phyloP scores from a whole-genome alignment of 2,888 invertebrate genomes.

The Phortica magna region DNA sequence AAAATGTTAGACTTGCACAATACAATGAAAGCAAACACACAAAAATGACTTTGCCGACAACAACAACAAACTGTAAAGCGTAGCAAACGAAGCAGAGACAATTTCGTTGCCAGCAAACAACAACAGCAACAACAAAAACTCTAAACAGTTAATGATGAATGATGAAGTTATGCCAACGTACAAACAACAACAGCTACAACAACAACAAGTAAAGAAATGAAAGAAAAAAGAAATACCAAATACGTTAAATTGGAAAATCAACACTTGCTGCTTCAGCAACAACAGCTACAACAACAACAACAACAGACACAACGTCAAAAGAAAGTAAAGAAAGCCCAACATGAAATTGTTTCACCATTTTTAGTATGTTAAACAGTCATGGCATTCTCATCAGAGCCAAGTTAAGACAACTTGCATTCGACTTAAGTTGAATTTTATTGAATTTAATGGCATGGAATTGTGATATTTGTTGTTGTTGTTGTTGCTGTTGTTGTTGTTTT shows the following conservation, averaged over 20 bases:
- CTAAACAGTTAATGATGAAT: slow-evolving; percentile 37
- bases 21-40: not conserved
- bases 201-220: slow-evolving; percentile 12
- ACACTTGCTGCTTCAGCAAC: slow-evolving; percentile 26
- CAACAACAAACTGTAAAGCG: not conserved
- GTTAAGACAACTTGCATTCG: slow-evolving; percentile 12
- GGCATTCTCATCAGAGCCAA: not conserved
- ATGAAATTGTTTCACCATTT: slow-evolving; percentile 26
- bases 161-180: slow-evolving; percentile 22
- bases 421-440: not conserved
- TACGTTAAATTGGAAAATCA: slow-evolving; percentile 37
- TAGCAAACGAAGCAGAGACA: not conserved
- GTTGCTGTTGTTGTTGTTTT: not conserved
- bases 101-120: not conserved
- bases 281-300: slow-evolving; percentile 26
- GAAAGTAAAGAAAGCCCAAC: slow-evolving; percentile 18
- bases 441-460: not conserved
- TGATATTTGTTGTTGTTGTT: not conserved
- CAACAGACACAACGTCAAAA: slow-evolving; percentile 21
- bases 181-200: slow-evolving; percentile 16
- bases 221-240: slow-evolving; percentile 24
- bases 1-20: not conserved
- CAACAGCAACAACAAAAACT: slow-evolving; percentile 7
- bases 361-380: slow-evolving; percentile 12
- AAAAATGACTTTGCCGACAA: not conserved